These are phyloP conservation scores for Drosophila kikkawai DNA, from an alignment of 1,140 invertebrate genomes.

Conservation along the genomic window DNA sequence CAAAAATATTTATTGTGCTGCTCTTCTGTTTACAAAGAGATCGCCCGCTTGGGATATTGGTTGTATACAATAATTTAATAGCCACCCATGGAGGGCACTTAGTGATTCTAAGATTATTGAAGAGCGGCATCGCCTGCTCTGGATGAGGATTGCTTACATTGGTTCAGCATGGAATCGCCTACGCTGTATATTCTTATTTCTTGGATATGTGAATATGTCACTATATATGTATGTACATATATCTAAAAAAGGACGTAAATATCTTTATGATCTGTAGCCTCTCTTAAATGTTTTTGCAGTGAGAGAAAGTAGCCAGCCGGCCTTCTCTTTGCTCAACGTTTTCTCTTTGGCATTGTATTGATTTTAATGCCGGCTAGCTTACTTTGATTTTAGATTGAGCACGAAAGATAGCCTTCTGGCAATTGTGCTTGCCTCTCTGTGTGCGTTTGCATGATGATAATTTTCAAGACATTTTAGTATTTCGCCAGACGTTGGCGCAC, in stretches of 20 bases:
- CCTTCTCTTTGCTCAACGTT: not conserved
- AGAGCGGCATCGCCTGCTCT: no score
- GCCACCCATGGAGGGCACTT: no score
- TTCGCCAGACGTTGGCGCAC: slow-evolving; percentile 47
- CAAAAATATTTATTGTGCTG: no score
- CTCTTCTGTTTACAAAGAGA: no score
- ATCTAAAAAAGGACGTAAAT: not conserved
- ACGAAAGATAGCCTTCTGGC: slow-evolving; percentile 45
- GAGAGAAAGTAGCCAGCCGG: slow-evolving; percentile 9
- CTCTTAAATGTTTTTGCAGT: slow-evolving; percentile 7
- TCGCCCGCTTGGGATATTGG: no score
- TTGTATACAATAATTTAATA: no score
- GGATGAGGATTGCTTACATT: no score
- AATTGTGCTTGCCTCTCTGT: slow-evolving; percentile 31
- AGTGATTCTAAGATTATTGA: no score
- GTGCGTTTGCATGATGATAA: slow-evolving; percentile 24
- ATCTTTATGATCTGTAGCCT: slow-evolving; percentile 4
- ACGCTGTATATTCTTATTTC: no score
- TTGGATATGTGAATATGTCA: no score
- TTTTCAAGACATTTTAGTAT: slow-evolving; percentile 58
- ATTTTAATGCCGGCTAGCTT: slow-evolving; percentile 55
- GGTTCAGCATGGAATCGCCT: no score
- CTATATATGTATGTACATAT: no score
- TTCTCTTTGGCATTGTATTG: slow-evolving; percentile 34
- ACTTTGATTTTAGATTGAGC: slow-evolving; percentile 49